phyloP scores from a whole-genome alignment of 2,888 invertebrate species.

The Zonitis immaculata region DNA sequence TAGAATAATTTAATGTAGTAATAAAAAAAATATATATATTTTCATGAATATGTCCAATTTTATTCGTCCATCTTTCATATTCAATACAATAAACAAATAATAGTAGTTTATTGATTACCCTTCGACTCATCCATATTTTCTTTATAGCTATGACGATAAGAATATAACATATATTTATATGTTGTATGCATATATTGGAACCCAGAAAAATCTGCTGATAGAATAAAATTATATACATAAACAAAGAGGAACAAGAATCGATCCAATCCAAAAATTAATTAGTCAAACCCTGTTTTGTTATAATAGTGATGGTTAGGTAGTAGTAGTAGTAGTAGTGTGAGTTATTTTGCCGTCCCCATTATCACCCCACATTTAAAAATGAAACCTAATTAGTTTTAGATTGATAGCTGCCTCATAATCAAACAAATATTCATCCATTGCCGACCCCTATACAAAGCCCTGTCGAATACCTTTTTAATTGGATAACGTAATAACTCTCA shows the following conservation, averaged over 20 bases:
- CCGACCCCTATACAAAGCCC: constrained; percentile 21
- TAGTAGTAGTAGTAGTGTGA: background rate
- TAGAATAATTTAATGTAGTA: no score
- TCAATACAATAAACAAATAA: constrained; percentile 26
- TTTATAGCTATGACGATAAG: constrained; percentile 36
- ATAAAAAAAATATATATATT: no score
- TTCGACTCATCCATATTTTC: constrained; percentile 34
- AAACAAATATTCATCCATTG: constrained; percentile 23
- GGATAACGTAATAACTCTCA: constrained; percentile 23
- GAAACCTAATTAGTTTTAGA: constrained; percentile 34
- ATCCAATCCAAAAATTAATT: constrained; percentile 22
- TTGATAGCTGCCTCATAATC: constrained; percentile 28
- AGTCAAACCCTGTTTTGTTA: constrained; percentile 6
- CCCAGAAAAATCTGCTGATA: constrained; percentile 14
- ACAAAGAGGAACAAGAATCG: constrained; percentile 5
- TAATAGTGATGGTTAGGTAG: no score
- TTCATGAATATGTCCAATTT: no score
- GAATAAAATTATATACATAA: background rate
- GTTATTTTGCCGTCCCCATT: background rate
- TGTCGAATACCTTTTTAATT: constrained; percentile 23
- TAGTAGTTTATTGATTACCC: constrained; percentile 34
- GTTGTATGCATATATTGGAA: no score
- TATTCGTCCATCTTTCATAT: no score
- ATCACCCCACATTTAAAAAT: constrained; percentile 22
- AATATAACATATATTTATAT: constrained; percentile 35